Conservation (phyloP, 2,113 vertebrate species). For the Calypte anna region DNA sequence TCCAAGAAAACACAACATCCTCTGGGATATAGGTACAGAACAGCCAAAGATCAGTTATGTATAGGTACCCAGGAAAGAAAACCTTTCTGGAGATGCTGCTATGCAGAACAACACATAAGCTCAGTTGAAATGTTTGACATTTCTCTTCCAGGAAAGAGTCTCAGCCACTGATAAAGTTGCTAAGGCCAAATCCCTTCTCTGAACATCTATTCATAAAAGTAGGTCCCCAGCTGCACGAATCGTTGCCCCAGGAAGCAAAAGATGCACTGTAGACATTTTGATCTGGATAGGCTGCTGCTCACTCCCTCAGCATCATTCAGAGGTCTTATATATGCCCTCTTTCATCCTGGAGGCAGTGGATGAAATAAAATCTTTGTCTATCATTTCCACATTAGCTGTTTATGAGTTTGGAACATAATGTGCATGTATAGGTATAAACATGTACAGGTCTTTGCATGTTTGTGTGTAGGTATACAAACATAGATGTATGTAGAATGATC, state of each 20-base stretch:
- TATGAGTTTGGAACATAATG: neutral
- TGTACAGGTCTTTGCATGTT: neutral
- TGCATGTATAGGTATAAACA: neutral
- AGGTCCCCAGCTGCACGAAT: slow-evolving; percentile 16
- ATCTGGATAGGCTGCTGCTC: neutral
- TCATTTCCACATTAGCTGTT: neutral
- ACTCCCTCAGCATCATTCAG: neutral
- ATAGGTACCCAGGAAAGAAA: neutral
- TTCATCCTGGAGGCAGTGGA: neutral
- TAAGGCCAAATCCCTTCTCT: neutral
- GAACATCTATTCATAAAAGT: slow-evolving; percentile 41
- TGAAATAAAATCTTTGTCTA: neutral
- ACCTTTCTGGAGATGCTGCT: neutral
- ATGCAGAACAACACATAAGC: neutral
- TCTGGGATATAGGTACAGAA: neutral
- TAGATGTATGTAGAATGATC: rapidly evolving
- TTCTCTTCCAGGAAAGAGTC: neutral
- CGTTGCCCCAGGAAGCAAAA: slow-evolving; percentile 24
- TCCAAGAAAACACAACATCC: neutral
- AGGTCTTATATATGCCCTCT: neutral
- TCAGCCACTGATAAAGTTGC: neutral
- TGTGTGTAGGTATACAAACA: neutral
- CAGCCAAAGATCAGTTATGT: neutral
- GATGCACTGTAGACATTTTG: slow-evolving; percentile 4
- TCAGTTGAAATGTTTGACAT: neutral